These are phyloP conservation scores for Zenarchopterus dispar DNA, from an alignment of 2,797 vertebrate species.

Conservation along the genomic window DNA sequence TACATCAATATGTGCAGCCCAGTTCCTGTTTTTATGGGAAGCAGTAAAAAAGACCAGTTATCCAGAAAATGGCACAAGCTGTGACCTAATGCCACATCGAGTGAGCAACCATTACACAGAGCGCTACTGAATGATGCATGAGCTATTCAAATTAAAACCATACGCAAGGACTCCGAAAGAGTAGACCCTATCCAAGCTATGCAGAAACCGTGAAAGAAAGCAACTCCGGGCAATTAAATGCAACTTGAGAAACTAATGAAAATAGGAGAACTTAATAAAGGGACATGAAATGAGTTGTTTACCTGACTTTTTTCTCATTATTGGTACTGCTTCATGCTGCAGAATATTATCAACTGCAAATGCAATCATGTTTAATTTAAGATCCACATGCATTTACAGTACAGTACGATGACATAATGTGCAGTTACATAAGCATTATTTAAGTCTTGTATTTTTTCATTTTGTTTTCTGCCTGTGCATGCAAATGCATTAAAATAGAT, in stretches of 20 bases:
- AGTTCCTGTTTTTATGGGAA: conserved; percentile 59
- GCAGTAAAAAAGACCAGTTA: conserved; percentile 54
- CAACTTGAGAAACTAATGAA: conserved; percentile 12
- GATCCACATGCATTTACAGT: too few species aligned
- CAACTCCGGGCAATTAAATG: conserved; percentile 41
- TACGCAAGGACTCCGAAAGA: conserved; percentile 36
- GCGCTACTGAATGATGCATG: conserved; percentile 47
- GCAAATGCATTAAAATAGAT: conserved; percentile 11
- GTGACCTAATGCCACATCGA: conserved; percentile 62
- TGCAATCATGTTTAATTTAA: too few species aligned
- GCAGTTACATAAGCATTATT: too few species aligned
- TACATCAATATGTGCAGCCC: conserved; percentile 24
- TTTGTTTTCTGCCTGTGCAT: too few species aligned
- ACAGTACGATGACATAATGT: too few species aligned
- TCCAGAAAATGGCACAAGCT: conserved; percentile 61
- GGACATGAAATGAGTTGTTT: conserved; percentile 13
- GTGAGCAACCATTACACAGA: conserved; percentile 45
- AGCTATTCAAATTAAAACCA: conserved; percentile 61
- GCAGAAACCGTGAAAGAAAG: conserved; percentile 49
- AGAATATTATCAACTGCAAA: not conserved
- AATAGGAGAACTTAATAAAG: conserved; percentile 30
- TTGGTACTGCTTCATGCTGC: conserved; percentile 8
- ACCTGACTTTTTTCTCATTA: conserved; percentile 4
- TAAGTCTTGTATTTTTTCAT: too few species aligned
- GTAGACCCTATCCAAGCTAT: conserved; percentile 43